Evolutionary conservation across 2,797 vertebrate species (phyloP), one percentile per base, ranked within the genome.

Genomic region (Sebastes cheni): DNA sequence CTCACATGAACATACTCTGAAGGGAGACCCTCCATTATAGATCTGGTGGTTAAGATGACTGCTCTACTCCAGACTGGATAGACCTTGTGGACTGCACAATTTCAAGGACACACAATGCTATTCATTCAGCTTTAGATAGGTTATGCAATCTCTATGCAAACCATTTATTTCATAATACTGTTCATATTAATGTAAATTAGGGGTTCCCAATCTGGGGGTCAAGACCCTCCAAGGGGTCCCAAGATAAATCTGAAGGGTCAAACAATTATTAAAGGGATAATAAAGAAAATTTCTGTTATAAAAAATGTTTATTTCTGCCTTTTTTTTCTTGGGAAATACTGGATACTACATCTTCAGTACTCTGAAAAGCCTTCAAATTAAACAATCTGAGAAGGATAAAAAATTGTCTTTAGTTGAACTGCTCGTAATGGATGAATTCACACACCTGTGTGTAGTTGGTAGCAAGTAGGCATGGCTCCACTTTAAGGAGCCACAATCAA

Each of bases 11-110:
- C 61, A 81, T 60, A 72, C 68, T 76, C 72, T 76, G 46, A 65
- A 70, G 76, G 42, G 46, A 50, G 46, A 20, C 62, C 23, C 65
- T 84, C 67, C 65, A 69, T 89, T 88, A 80, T 60, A 86, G 81
- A 85, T 76, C 39, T 68, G 67, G 80, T 85, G 83, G 82, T 83
- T 89, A 79, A 62, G 62, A 79, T 88, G 87, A 89, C 88, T 86
- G 72, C 70, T 81, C 62, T 81, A 22, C 56, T 60, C 65, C 67
- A 88, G 79, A 77, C 73, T 65, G 46, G 67, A 68, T 61, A 66
- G 60, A 54, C 42, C 23, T 22, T 75, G 22, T 61, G 29, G 65
- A 77, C 52, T 60, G 60, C 20, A 58, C 23, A 27, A 6, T 58
- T 27, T 16, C 23, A 58, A 58, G 7, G 23, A 42, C 54, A 36